phyloP scores from a whole-genome alignment of 2,888 invertebrate genomes.

The Drosophila borborema region DNA sequence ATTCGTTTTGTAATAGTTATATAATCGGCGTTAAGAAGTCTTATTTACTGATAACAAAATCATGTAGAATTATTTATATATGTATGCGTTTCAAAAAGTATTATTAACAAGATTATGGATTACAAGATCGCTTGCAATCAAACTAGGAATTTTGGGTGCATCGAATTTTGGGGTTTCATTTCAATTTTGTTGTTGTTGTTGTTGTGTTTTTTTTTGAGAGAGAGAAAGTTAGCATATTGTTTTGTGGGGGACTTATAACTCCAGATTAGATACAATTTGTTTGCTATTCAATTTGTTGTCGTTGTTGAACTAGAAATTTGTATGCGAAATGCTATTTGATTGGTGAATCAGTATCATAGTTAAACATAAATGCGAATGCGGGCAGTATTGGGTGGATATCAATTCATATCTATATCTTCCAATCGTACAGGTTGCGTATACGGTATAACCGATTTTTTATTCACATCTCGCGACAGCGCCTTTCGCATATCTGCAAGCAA shows the following conservation, averaged over 20 bases:
- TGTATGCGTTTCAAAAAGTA: constrained; percentile 32
- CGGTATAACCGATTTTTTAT: constrained; percentile 96
- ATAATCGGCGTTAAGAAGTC: constrained; percentile 52
- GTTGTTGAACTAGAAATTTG: constrained; percentile 24
- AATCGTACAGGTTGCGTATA: constrained; percentile 96
- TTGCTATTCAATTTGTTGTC: background rate
- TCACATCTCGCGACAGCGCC: constrained; percentile 96
- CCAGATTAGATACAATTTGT: constrained; percentile 49
- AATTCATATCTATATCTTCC: constrained; percentile 93
- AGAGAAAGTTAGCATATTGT: constrained; percentile 19
- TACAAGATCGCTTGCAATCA: constrained; percentile 22
- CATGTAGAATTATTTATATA: constrained; percentile 28
- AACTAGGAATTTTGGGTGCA: constrained; percentile 10
- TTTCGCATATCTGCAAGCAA: constrained; percentile 97
- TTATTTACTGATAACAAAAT: constrained; percentile 58
- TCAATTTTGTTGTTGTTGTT: background rate
- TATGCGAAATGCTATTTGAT: constrained; percentile 18
- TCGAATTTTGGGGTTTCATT: background rate
- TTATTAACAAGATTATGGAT: constrained; percentile 42
- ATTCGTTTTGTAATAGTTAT: constrained; percentile 48
- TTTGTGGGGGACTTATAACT: constrained; percentile 17
- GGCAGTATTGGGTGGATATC: constrained; percentile 64
- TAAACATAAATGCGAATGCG: constrained; percentile 73
- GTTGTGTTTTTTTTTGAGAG: background rate
- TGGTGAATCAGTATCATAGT: constrained; percentile 33